A percentile compares a stretch with the other conserved stretches of the same genome.
Conservation (phyloP, 2,888 invertebrate species). For the Acanthococcus lagerstroemiae region DNA sequence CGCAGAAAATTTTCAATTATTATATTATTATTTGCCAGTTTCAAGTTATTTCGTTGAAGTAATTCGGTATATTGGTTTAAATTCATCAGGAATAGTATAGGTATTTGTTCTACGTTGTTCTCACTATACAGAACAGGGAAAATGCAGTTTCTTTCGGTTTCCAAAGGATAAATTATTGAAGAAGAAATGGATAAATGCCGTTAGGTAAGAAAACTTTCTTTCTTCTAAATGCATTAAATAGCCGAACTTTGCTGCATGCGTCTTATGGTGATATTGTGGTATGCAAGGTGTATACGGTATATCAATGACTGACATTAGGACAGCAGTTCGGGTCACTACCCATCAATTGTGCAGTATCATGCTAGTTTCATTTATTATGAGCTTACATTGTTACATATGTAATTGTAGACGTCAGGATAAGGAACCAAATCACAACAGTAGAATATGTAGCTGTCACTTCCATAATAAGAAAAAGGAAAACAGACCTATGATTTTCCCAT, state of each 20-base stretch:
- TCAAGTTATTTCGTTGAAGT: no score
- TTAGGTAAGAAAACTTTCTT: neutral
- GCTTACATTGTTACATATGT: neutral
- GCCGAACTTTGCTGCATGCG: no score
- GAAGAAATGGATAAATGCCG: constrained; percentile 8
- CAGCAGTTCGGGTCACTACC: neutral
- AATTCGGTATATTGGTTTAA: no score
- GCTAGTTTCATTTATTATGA: no score
- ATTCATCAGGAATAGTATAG: no score
- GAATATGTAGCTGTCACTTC: constrained; percentile 15
- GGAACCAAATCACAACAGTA: neutral
- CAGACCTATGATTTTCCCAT: neutral
- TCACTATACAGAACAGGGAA: constrained; percentile 5
- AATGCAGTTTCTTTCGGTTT: constrained; percentile 11
- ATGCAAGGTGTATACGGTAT: no score
- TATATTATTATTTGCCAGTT: no score
- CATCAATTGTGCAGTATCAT: neutral
- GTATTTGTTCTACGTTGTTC: no score
- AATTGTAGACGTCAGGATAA: neutral
- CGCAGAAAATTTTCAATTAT: no score
- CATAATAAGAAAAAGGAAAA: neutral
- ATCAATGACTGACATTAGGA: no score
- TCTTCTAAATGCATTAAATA: no score
- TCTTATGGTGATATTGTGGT: no score
- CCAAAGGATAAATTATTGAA: neutral